Evolutionary conservation across 2,888 invertebrate species (phyloP).

Genomic region (Omphaloscelis lunosa): DNA sequence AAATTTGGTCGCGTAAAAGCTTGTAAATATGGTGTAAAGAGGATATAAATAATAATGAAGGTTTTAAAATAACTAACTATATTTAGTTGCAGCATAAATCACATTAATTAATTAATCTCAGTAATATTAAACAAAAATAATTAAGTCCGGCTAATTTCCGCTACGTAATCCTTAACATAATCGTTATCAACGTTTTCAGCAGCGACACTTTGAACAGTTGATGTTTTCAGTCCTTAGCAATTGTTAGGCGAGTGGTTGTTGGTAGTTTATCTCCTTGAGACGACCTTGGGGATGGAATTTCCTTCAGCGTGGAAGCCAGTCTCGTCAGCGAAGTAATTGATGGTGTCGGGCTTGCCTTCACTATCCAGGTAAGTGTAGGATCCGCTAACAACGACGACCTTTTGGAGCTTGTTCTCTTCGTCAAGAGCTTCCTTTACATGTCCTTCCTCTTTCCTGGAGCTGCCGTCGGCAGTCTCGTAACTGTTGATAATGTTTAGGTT

Average conservation of each 20-base stretch:
- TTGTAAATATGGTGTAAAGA: not conserved
- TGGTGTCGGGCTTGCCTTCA: constrained; percentile 89
- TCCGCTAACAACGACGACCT: constrained; percentile 91
- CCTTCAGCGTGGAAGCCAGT: constrained; percentile 92
- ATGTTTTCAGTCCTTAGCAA: constrained; percentile 13
- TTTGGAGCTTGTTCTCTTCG: constrained; percentile 90
- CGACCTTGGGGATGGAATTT: constrained; percentile 91
- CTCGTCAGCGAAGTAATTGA: constrained; percentile 92
- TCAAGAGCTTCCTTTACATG: constrained; percentile 83
- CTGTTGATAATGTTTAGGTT: constrained; percentile 22
- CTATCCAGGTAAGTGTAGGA: constrained; percentile 90
- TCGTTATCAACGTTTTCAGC: not conserved
- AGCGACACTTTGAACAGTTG: not conserved
- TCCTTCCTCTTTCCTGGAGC: constrained; percentile 89
- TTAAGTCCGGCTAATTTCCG: not conserved
- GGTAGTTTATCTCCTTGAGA: constrained; percentile 72
- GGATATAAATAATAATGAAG: not conserved
- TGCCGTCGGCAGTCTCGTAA: constrained; percentile 74
- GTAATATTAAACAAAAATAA: not conserved
- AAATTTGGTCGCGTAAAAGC: not conserved
- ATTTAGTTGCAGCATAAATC: constrained; percentile 21
- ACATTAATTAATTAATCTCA: constrained; percentile 9
- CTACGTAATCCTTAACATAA: not conserved
- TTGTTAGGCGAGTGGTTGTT: constrained; percentile 22
- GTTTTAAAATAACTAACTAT: constrained; percentile 10